Evolutionary conservation across 2,888 invertebrate species (phyloP), one percentile per base, ranked within the genome.

Genomic region (Aphidius colemani): DNA sequence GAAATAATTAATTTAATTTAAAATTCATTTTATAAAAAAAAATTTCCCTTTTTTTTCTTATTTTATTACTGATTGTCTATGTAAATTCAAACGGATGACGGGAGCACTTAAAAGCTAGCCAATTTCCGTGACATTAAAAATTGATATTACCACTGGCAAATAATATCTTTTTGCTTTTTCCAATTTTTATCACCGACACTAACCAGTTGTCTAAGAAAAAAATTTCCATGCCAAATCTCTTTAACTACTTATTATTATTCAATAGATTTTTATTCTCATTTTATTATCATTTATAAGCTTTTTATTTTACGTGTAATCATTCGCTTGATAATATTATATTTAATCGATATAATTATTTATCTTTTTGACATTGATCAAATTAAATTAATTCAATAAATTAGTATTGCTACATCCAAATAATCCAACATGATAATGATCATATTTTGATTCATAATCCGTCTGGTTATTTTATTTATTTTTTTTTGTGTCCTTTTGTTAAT

Each of bases 51-150:
- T 30, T 30, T 30, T 3, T 30, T 30, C 5, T 30, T 5, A 30
- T 30, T 30, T 30, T 30, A 30, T 30, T 30, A 30, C 30, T 30
- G 30, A 30, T 30, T 30, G 30, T 30, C 30, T 30, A 30, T 30
- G 30, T 30, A 30, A 30, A 30, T 30, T 30, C 5, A 60, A n/a
- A 6, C 44, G 57, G 60, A 44, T 53, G 53, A 10, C 65, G 56
- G 62, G 66, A 66, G 63, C 58, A 64, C 53, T 56, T 67, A 67
- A 66, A 60, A 71, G 69, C 66, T 67, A 67, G 72, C 10, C 73
- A 72, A 73, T 75, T 75, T 74, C 73, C 73, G 70, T 71, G 72
- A 71, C 74, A 74, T 75, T 74, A 74, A 75, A 75, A 75, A 74
- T 75, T 76, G 74, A 75, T 73, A 76, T 76, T 74, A 72, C 75